A percentile compares a stretch with the other conserved stretches of the same genome.
These are phyloP conservation scores for Cardiocondyla obscurior DNA, from an alignment of 1,140 invertebrate species.

Conservation along the genomic window DNA sequence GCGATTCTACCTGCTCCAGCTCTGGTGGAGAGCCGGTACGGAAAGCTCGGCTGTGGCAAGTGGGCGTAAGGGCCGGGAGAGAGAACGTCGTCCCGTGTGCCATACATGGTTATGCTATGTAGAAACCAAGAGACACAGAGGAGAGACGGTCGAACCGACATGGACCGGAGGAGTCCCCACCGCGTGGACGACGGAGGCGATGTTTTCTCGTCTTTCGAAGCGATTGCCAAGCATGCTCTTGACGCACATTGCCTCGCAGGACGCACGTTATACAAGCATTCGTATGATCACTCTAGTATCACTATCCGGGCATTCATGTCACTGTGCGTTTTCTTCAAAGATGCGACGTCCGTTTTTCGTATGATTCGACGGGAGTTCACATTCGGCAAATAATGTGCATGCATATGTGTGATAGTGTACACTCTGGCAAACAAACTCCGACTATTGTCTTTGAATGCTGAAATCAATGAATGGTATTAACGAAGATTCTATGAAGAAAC, in stretches of 20 bases:
- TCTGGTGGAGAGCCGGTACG: constrained; percentile 26
- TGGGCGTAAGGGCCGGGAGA: constrained; percentile 74
- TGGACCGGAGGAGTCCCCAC: constrained; percentile 72
- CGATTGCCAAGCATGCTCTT: constrained; percentile 65
- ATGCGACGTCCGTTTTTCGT: not conserved
- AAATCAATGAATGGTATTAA: not conserved
- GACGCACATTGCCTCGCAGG: constrained; percentile 57
- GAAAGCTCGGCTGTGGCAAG: constrained; percentile 62
- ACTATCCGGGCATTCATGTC: not conserved
- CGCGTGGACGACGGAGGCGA: constrained; percentile 70
- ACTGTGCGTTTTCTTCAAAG: not conserved
- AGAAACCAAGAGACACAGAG: constrained; percentile 79
- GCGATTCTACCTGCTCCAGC: constrained; percentile 61
- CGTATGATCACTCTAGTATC: constrained; percentile 39
- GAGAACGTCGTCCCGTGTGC: constrained; percentile 78
- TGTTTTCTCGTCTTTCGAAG: constrained; percentile 73
- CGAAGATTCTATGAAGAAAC: not conserved
- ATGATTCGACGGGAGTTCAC: not conserved
- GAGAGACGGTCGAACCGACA: constrained; percentile 71
- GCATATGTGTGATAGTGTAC: not conserved
- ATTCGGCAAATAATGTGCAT: not conserved
- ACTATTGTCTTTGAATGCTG: not conserved
- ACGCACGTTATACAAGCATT: constrained; percentile 48
- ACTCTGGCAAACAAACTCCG: not conserved
- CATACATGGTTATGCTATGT: constrained; percentile 84